These are phyloP conservation scores for Ectropis crepuscularia DNA, from an alignment of 2,888 invertebrate genomes.

Conservation along the genomic window DNA sequence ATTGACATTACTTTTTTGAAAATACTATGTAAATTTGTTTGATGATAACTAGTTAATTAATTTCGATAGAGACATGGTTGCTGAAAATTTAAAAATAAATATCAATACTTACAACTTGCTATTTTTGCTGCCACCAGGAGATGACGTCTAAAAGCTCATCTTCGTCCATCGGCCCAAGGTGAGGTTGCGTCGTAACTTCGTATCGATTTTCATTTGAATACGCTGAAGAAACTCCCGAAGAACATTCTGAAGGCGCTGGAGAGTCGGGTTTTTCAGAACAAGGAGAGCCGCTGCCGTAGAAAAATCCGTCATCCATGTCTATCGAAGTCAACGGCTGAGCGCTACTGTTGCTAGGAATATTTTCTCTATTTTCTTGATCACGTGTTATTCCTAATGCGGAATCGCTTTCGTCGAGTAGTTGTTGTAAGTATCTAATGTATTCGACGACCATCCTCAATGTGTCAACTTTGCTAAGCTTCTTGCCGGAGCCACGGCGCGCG, in stretches of 20 bases:
- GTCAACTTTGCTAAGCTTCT: conserved; percentile 95
- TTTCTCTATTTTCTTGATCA: conserved; percentile 77
- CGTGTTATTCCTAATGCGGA: conserved; percentile 81
- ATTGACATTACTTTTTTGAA: no score
- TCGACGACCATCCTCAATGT: conserved; percentile 95
- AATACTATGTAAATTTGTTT: no score
- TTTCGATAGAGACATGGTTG: no score
- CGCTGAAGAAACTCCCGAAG: conserved; percentile 84
- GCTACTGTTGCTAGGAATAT: conserved; percentile 68
- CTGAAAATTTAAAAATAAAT: not conserved
- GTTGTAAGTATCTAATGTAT: conserved; percentile 94
- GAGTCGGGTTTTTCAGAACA: conserved; percentile 89
- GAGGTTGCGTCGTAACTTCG: conserved; percentile 75
- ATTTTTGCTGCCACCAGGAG: conserved; percentile 92
- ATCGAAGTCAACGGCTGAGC: conserved; percentile 73
- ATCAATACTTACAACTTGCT: conserved; percentile 63
- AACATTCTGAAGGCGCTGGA: conserved; percentile 89
- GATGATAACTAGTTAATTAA: no score
- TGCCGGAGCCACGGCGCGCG: conserved; percentile 90
- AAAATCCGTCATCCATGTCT: conserved; percentile 81
- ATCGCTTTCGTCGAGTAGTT: conserved; percentile 90
- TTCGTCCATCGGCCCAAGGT: conserved; percentile 92
- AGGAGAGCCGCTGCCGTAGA: conserved; percentile 81
- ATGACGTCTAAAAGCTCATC: conserved; percentile 95
- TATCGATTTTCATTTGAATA: conserved; percentile 77